Evolutionary conservation across 2,888 invertebrate species (phyloP), one percentile per base, ranked within the genome.

Genomic region (Eustalomyia histrio): DNA sequence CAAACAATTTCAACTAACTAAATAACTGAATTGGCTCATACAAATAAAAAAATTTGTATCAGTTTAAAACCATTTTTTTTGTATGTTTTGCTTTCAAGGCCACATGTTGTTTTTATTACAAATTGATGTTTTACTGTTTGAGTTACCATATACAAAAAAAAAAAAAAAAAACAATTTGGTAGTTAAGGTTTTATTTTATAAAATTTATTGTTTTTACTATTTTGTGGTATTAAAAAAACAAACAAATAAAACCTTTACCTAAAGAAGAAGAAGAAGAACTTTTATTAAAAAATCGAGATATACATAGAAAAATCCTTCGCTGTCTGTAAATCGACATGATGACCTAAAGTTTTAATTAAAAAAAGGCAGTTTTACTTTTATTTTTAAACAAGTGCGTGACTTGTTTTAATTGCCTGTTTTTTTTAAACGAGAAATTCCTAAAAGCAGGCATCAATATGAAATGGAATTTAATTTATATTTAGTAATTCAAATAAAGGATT

Each of bases 81-180:
- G 17, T 57, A 17, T 16, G 21, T 67, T 8, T n/a, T 33, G 43
- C 0, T 65, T 65, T 65, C 73, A 74, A 65, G 65, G 73, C 47
- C 74, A 67, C 65, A 74, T 74, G 74, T 35, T 74, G 50, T 65
- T 67, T 67, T 50, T 39, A 60, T 74, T 58, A 52, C 18, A 60
- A 67, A 39, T 39, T 53, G 60, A 60, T 60, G 43, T 29, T 68
- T 75, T 75, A 43, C 17, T 67, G 52, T 60, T 67, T 68, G 39
- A 58, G 43, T 61, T 75, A 75, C 50, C n/a, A 75, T 68, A 60
- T 75, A 61, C 24, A 33, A 58, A 14, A 24, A 4, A 29, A 16
- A 12, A 14, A 4, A 29, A 16, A 33, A 39, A 35, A 29, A 29
- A 39, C 14, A 29, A 6, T 4, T 39, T 39, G 39, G 39, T 12